Evolutionary conservation across 2,113 vertebrate species (phyloP).

Genomic region (Calypte anna): DNA sequence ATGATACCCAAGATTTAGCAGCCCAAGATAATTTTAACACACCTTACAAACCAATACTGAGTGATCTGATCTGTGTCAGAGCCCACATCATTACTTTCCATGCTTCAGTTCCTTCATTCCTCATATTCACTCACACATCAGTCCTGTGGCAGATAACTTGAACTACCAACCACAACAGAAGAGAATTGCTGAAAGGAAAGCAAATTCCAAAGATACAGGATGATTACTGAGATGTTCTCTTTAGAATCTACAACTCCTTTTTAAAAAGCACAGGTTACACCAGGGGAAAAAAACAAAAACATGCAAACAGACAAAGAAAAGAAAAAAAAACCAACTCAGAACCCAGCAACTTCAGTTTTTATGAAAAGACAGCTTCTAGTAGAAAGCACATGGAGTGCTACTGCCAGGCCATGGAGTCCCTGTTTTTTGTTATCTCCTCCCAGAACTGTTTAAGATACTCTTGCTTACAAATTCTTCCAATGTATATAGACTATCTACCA

Average conservation of each 20-base stretch:
- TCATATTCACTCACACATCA: background rate
- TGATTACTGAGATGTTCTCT: background rate
- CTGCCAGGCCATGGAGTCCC: background rate
- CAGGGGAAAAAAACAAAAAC: no score
- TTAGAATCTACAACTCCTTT: background rate
- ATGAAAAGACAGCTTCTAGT: fast-evolving
- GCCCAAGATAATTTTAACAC: background rate
- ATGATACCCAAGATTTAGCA: background rate
- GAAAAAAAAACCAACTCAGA: background rate
- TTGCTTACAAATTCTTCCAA: background rate
- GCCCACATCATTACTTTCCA: background rate
- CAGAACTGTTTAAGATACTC: background rate
- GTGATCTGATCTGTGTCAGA: background rate
- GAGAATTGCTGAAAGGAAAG: background rate
- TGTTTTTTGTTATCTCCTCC: background rate
- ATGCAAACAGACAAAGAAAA: background rate
- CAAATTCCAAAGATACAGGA: background rate
- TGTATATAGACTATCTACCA: background rate
- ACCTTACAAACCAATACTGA: background rate
- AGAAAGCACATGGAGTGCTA: background rate
- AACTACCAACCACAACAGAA: background rate
- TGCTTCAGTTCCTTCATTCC: background rate
- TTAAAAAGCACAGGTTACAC: background rate
- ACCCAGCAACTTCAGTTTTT: background rate
- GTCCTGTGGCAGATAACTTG: background rate